Percentiles rank a stretch among this genome's conserved stretches.
phyloP scores from a whole-genome alignment of 1,140 invertebrate species.

The Arctopsyche grandis region DNA sequence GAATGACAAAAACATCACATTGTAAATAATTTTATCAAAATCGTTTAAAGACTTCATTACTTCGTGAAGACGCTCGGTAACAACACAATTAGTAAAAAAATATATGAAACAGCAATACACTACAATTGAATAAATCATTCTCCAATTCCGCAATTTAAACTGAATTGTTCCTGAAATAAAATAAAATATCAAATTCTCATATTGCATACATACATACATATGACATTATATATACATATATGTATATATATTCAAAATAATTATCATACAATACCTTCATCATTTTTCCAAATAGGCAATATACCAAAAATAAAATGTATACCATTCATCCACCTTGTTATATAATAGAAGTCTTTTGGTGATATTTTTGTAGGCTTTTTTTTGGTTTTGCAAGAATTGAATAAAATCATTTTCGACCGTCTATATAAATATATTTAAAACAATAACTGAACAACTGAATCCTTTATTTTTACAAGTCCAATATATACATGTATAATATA shows the following conservation, averaged over 20 bases:
- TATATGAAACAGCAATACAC: constrained; percentile 25
- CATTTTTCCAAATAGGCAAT: constrained; percentile 27
- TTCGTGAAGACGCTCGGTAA: constrained; percentile 38
- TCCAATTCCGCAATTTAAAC: constrained; percentile 34
- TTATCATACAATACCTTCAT: constrained; percentile 26
- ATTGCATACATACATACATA: background rate
- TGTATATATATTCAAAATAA: no score
- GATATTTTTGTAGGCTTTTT: no score
- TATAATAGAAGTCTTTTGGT: constrained; percentile 31
- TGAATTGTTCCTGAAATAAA: constrained; percentile 41
- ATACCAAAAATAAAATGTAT: constrained; percentile 39
- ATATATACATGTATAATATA: no score
- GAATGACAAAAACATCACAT: constrained; percentile 50
- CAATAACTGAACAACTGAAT: no score
- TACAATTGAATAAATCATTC: constrained; percentile 38
- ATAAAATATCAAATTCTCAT: background rate
- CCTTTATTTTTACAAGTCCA: no score
- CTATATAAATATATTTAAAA: no score
- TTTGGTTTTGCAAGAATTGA: no score
- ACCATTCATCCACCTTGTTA: constrained; percentile 39
- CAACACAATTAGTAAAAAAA: constrained; percentile 10
- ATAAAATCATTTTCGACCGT: no score
- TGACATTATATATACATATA: background rate
- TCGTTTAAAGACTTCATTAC: constrained; percentile 39
- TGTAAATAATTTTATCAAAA: constrained; percentile 46